These are phyloP conservation scores for Phylloscopus trochiloides DNA, from an alignment of 2,113 vertebrate species.

Conservation along the genomic window DNA sequence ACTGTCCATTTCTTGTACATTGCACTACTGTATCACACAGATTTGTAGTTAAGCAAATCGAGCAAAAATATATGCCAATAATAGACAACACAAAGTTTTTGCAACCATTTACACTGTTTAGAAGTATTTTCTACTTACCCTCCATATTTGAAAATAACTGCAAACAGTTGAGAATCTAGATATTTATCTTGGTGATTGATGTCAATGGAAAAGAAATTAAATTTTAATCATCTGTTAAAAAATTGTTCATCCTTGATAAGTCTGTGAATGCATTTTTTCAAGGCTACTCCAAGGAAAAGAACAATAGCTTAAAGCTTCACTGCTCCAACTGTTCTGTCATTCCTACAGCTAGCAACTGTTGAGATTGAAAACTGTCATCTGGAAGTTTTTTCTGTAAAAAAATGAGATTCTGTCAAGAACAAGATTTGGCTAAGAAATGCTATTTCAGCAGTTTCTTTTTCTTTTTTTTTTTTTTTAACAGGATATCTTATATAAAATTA, in stretches of 20 bases:
- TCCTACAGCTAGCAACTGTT: neutral
- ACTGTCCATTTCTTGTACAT: neutral
- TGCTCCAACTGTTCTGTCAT: slow-evolving; percentile 22
- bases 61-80: neutral
- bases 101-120: neutral
- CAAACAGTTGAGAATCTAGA: neutral
- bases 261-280: neutral
- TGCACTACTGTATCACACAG: neutral
- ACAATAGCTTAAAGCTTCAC: neutral
- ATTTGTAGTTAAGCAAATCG: neutral
- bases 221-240: neutral
- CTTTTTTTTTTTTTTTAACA: too few relatives aligned
- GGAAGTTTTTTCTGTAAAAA: neutral
- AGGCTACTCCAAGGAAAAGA: neutral
- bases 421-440: neutral
- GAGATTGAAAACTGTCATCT: neutral
- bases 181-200: neutral
- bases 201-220: neutral
- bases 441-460: neutral
- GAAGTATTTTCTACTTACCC: neutral
- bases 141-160: neutral
- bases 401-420: neutral
- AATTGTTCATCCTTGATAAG: neutral
- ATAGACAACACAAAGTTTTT: neutral
- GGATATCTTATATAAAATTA: neutral